Evolutionary conservation across 2,888 invertebrate genomes (phyloP).

Genomic region (Acleris holmiana): DNA sequence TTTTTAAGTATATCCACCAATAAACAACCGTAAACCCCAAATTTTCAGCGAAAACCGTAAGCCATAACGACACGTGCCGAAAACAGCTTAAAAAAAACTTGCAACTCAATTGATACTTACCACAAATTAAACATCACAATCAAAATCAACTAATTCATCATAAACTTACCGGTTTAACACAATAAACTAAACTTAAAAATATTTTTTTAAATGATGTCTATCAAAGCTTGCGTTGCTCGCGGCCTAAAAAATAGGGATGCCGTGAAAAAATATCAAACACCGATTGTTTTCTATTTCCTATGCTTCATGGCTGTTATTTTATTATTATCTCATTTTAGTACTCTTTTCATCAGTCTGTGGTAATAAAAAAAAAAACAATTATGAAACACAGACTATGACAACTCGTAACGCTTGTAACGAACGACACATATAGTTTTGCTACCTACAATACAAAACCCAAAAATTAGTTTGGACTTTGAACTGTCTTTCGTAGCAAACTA

Average conservation of each 20-base stretch:
- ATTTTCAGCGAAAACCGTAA: constrained; percentile 21
- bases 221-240: constrained; percentile 38
- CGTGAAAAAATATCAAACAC: constrained; percentile 53
- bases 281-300: constrained; percentile 49
- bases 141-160: background rate
- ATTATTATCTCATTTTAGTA: constrained; percentile 37
- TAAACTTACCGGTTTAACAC: constrained; percentile 33
- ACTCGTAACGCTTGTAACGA: background rate
- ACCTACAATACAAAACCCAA: background rate
- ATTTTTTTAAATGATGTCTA: constrained; percentile 31
- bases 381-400: constrained; percentile 18
- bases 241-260: constrained; percentile 50
- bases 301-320: constrained; percentile 40
- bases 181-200: constrained; percentile 38
- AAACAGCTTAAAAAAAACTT: constrained; percentile 18
- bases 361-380: constrained; percentile 36
- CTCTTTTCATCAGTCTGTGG: constrained; percentile 35
- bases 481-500: no score
- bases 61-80: constrained; percentile 43
- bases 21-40: background rate
- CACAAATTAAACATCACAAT: background rate
- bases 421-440: background rate
- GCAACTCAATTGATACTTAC: constrained; percentile 6
- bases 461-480: no score
- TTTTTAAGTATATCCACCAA: background rate